Evolutionary conservation across 2,797 vertebrate species (phyloP).

Genomic region (Podarcis lilfordi): DNA sequence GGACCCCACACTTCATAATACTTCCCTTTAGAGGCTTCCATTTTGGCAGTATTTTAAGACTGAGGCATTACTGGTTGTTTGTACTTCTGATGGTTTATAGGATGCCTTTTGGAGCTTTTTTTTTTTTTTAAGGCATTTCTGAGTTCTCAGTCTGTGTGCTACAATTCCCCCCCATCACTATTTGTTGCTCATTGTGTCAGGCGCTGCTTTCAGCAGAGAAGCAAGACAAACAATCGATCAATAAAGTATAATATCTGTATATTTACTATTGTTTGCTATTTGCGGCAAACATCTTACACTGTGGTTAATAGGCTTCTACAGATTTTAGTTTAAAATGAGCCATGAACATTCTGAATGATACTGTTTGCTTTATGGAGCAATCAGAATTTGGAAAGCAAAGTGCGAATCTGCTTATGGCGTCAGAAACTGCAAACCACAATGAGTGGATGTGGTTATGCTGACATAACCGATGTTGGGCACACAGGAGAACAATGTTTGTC

Average conservation of each 20-base stretch:
- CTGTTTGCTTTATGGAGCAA: not conserved
- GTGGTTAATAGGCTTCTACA: not conserved
- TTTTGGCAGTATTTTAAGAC: not conserved
- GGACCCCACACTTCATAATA: not conserved
- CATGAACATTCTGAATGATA: not conserved
- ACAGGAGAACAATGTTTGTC: not conserved
- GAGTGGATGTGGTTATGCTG: constrained; percentile 25
- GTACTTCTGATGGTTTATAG: not conserved
- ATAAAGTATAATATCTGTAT: not conserved
- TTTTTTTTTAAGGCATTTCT: not conserved
- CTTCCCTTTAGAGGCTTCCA: not conserved
- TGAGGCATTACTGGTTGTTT: not conserved
- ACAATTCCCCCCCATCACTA: not conserved
- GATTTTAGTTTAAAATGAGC: not conserved
- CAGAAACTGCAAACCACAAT: accelerated
- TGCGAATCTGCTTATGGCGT: not conserved
- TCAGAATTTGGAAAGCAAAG: constrained; percentile 15
- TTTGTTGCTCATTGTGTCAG: not conserved
- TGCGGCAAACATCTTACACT: not conserved
- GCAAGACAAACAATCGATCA: not conserved
- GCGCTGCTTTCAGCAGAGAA: not conserved
- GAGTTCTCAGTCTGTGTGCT: not conserved
- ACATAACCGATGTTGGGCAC: constrained; percentile 19
- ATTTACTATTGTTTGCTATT: not conserved
- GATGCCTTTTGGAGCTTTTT: not conserved